Percentiles rank a stretch among this genome's conserved stretches.
phyloP scores from a whole-genome alignment of 2,113 vertebrate genomes.

The Athene cunicularia region DNA sequence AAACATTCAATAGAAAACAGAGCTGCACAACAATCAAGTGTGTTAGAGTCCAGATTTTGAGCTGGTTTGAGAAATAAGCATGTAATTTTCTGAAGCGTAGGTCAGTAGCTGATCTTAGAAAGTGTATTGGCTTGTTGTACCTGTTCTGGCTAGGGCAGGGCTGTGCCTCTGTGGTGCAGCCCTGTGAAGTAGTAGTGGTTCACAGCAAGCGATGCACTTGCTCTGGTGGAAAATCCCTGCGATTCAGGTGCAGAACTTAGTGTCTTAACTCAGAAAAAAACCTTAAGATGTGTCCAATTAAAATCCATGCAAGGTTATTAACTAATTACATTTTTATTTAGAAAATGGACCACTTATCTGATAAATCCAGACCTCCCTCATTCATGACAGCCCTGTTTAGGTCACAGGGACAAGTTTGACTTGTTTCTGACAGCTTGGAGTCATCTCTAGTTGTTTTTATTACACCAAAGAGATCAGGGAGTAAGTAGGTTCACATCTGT shows the following conservation, averaged over 20 bases:
- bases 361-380: neutral
- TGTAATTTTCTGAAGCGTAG: constrained; percentile 26
- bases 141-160: neutral
- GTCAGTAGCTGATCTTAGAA: constrained; percentile 18
- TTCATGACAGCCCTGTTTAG: neutral
- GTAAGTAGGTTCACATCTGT: neutral
- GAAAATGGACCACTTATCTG: neutral
- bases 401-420: neutral
- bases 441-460: neutral
- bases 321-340: neutral
- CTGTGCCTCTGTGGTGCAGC: neutral
- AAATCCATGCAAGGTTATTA: neutral
- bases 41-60: neutral
- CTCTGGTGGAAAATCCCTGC: neutral
- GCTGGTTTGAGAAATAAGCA: constrained; percentile 21
- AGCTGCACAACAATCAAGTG: neutral
- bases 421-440: neutral
- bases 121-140: neutral
- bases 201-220: neutral
- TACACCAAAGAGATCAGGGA: neutral
- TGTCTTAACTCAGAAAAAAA: neutral
- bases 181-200: neutral
- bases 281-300: neutral
- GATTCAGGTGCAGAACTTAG: neutral
- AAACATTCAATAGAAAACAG: constrained; percentile 40